Evolutionary conservation across 2,888 invertebrate species (phyloP).

Genomic region (Cryptophagus acutangulus): DNA sequence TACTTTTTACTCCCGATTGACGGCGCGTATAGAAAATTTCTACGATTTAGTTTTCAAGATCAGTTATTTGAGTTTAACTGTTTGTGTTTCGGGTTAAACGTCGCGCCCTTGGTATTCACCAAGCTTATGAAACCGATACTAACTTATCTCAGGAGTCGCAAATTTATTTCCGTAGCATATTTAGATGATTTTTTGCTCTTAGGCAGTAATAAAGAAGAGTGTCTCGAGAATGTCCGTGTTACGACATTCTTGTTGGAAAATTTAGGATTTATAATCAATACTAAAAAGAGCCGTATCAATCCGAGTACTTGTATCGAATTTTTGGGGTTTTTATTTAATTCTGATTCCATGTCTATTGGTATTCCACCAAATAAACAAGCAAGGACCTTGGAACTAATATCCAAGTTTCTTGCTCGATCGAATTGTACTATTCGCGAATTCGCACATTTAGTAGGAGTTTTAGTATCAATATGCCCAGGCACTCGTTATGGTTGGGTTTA

Average conservation of each 20-base stretch:
- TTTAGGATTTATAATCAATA: constrained; percentile 23
- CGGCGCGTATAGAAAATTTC: constrained; percentile 20
- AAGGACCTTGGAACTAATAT: too few species aligned
- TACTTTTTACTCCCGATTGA: constrained; percentile 26
- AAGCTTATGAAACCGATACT: constrained; percentile 29
- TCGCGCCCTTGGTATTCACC: constrained; percentile 31
- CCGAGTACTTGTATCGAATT: constrained; percentile 15
- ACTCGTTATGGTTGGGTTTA: constrained; percentile 12
- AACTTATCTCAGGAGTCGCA: constrained; percentile 15
- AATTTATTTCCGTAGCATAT: constrained; percentile 21
- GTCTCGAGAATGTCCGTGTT: constrained; percentile 2
- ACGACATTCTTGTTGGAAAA: constrained; percentile 11
- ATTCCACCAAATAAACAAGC: too few species aligned
- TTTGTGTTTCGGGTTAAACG: constrained; percentile 28
- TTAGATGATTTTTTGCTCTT: constrained; percentile 23
- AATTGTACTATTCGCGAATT: constrained; percentile 10
- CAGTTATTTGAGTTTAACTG: constrained; percentile 27
- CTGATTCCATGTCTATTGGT: too few species aligned
- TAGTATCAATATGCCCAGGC: constrained; percentile 16
- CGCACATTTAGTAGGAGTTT: constrained; percentile 8
- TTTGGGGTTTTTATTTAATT: constrained; percentile 22
- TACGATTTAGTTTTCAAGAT: constrained; percentile 24
- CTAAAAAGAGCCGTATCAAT: constrained; percentile 16
- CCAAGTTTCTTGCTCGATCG: too few species aligned
- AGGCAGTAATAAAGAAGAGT: constrained; percentile 12